Evolutionary conservation across 2,113 vertebrate genomes (phyloP).

Genomic region (Burhinus oedicnemus): DNA sequence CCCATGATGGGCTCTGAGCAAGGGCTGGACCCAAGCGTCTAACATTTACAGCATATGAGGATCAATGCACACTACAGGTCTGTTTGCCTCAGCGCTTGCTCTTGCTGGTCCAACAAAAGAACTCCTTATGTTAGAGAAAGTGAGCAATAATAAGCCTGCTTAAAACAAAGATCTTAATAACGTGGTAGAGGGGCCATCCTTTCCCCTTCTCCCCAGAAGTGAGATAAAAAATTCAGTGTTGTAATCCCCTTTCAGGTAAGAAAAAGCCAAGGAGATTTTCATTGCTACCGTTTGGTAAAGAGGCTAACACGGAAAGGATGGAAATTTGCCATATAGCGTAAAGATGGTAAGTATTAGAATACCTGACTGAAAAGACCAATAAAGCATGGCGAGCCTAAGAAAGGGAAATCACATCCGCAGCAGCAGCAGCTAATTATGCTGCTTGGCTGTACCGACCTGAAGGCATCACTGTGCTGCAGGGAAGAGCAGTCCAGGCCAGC

Average conservation of each 20-base stretch:
- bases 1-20: not conserved
- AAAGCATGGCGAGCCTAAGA: not conserved
- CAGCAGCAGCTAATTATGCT: not conserved
- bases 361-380: not conserved
- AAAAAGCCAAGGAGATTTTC: not conserved
- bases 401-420: not conserved
- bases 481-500: not conserved
- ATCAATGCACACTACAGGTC: not conserved
- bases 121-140: not conserved
- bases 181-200: not conserved
- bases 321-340: not conserved
- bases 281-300: not conserved
- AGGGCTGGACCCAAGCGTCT: not conserved
- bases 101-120: not conserved
- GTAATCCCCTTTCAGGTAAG: not conserved
- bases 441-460: not conserved
- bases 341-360: not conserved
- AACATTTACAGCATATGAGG: not conserved
- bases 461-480: not conserved
- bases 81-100: not conserved
- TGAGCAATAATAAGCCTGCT: not conserved
- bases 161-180: slow-evolving; percentile 1
- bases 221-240: not conserved
- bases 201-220: not conserved
- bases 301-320: not conserved